Evolutionary conservation across 2,888 invertebrate species (phyloP).

Genomic region (Chloroclysta siterata): DNA sequence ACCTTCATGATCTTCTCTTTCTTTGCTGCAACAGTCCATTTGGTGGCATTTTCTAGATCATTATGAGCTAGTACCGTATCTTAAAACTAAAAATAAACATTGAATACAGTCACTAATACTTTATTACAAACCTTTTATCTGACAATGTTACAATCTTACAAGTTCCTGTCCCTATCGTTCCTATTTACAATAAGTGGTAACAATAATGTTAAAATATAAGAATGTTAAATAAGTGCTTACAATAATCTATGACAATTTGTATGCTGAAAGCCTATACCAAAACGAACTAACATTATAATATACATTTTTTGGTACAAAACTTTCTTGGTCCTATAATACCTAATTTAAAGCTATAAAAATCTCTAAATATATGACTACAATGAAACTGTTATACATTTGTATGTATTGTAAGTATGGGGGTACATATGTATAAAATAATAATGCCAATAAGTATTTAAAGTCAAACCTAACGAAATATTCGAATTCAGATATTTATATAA

Average conservation of each 20-base stretch:
- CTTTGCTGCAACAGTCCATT: neutral
- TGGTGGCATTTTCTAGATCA: slow-evolving; percentile 1
- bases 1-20: slow-evolving; percentile 6
- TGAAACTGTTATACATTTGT: slow-evolving; percentile 62
- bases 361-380: slow-evolving; percentile 76
- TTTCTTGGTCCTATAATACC: slow-evolving; percentile 66
- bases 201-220: slow-evolving; percentile 64
- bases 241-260: slow-evolving; percentile 76
- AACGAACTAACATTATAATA: slow-evolving; percentile 75
- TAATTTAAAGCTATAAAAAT: slow-evolving; percentile 81
- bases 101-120: slow-evolving; percentile 63
- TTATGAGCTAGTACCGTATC: slow-evolving; percentile 4
- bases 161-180: slow-evolving; percentile 58
- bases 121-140: slow-evolving; percentile 71
- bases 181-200: slow-evolving; percentile 76
- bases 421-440: slow-evolving; percentile 2
- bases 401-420: slow-evolving; percentile 43
- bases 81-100: slow-evolving; percentile 49
- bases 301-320: slow-evolving; percentile 83
- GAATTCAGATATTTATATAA: slow-evolving; percentile 43
- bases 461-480: slow-evolving; percentile 42
- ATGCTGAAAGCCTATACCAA: slow-evolving; percentile 77
- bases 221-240: slow-evolving; percentile 69
- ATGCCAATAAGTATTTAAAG: neutral
- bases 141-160: slow-evolving; percentile 42